Evolutionary conservation across 2,797 vertebrate species (phyloP).

Genomic region (Channa striata): DNA sequence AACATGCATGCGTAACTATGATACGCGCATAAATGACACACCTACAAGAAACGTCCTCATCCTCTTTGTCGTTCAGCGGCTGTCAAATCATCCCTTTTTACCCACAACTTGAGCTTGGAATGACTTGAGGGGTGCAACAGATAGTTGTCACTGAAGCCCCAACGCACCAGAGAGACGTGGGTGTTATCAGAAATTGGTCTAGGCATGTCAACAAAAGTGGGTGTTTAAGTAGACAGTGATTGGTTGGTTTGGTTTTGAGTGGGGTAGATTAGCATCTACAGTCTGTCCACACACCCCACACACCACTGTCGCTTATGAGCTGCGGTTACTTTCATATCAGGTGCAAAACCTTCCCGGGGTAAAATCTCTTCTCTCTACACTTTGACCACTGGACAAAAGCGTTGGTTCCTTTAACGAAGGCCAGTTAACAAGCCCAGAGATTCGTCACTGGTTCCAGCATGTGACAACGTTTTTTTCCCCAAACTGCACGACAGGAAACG

Average conservation of each 20-base stretch:
- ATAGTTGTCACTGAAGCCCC: background rate
- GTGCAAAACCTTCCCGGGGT: background rate
- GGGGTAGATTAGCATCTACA: background rate
- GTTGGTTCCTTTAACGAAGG: background rate
- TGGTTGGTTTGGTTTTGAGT: conserved; percentile 4
- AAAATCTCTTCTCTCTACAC: too few relatives aligned
- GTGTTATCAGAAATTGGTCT: conserved; percentile 2
- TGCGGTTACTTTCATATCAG: background rate
- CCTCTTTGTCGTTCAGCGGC: background rate
- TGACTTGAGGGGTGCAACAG: background rate
- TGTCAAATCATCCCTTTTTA: conserved; percentile 2
- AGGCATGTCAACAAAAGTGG: conserved; percentile 1
- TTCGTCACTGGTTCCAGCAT: background rate
- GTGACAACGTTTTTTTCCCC: background rate
- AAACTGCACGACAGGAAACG: background rate
- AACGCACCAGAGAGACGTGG: conserved; percentile 3
- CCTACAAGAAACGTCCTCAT: background rate
- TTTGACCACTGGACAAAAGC: background rate
- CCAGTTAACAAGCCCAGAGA: background rate
- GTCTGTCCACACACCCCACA: background rate
- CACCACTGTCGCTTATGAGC: background rate
- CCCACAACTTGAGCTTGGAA: background rate
- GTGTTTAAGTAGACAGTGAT: conserved; percentile 1
- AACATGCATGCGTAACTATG: too few relatives aligned
- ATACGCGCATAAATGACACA: background rate